Evolutionary conservation across 2,888 invertebrate species (phyloP).

Genomic region (Drosophila flavopinicola): DNA sequence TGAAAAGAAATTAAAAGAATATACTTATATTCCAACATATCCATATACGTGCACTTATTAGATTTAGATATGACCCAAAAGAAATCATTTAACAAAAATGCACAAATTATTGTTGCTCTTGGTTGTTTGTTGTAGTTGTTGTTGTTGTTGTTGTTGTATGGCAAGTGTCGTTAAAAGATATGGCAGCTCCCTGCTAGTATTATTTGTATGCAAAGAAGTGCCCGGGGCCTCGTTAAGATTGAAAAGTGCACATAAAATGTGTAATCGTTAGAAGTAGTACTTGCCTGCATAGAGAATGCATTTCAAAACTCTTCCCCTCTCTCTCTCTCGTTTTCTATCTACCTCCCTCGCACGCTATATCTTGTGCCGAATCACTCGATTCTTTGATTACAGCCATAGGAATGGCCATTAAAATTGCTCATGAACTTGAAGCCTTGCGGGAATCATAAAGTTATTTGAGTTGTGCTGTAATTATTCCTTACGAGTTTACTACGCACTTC

Average conservation of each 20-base stretch:
- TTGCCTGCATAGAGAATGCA: slow-evolving; percentile 62
- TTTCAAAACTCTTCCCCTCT: slow-evolving; percentile 6
- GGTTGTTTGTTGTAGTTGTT: slow-evolving; percentile 29
- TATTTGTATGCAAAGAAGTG: slow-evolving; percentile 71
- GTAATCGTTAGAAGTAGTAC: slow-evolving; percentile 68
- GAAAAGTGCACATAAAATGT: slow-evolving; percentile 69
- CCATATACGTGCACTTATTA: slow-evolving; percentile 57
- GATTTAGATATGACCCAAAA: slow-evolving; percentile 66
- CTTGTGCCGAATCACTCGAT: slow-evolving; percentile 7
- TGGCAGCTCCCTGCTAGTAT: slow-evolving; percentile 12
- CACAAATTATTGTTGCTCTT: slow-evolving; percentile 45
- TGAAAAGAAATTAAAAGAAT: slow-evolving; percentile 73
- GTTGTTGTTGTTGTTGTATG: slow-evolving; percentile 15
- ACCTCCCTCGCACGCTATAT: neutral
- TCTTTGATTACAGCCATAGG: slow-evolving; percentile 43
- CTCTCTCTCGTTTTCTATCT: neutral
- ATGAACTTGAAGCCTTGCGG: slow-evolving; percentile 62
- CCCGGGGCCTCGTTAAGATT: slow-evolving; percentile 62
- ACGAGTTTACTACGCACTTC: slow-evolving; percentile 18
- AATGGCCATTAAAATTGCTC: slow-evolving; percentile 59
- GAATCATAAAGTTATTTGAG: slow-evolving; percentile 40
- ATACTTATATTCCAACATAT: slow-evolving; percentile 26
- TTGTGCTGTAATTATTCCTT: slow-evolving; percentile 24
- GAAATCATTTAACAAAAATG: slow-evolving; percentile 71
- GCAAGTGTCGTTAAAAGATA: slow-evolving; percentile 71